Base-by-base conservation (phyloP, 1,140 invertebrate species). In the Microplitis mediator region DNA sequence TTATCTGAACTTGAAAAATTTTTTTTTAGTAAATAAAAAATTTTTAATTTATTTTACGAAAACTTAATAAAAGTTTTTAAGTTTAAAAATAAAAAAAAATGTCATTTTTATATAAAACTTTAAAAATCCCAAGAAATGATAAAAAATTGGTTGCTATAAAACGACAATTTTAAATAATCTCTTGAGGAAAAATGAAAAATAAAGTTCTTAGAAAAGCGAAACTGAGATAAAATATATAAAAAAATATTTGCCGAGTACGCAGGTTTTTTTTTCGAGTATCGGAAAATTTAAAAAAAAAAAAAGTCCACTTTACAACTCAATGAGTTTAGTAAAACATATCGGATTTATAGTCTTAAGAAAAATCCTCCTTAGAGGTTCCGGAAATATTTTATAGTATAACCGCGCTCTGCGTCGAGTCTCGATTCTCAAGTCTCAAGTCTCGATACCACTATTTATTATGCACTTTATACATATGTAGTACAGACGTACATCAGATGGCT, bases 151-250 rank as follows among this genome's bases (percentile, higher is more conserved):
- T 58, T n/a, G n/a, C 14, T 69, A 34, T 13, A 36, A 32, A 16
- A 14, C 31, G 35, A 35, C 58, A 23, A 69, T 58, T 69, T 69
- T 35, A 56, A 69, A 69, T 69, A 56, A 69, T 58, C 39, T 11
- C 34, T 3, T 58, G n/a, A 35, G 32, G 6, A 14, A n/a, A 34
- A 31, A 69, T 58, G 66, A 58, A 58, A 36, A 69, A 69, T 56
- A 23, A 9, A 13, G 11, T 9, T 14, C 23, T 23, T 23, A 2
- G 23, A 23, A 23, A 23, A 23, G 23, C 23, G 52, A 36, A 36
- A 69, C 51, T 56, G 66, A 5, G 51, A 4, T 14, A 56, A 35
- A 69, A 69, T 35, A 51, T 58, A 58, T 51, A 69, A 58, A 58
- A 54, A 69, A 58, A 69, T 11, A 32, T 13, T 34, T 23, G 23